Percentiles rank a stretch among this genome's conserved stretches.
phyloP scores from a whole-genome alignment of 92 coral and sea anemone species.

The Plumapathes pennacea region DNA sequence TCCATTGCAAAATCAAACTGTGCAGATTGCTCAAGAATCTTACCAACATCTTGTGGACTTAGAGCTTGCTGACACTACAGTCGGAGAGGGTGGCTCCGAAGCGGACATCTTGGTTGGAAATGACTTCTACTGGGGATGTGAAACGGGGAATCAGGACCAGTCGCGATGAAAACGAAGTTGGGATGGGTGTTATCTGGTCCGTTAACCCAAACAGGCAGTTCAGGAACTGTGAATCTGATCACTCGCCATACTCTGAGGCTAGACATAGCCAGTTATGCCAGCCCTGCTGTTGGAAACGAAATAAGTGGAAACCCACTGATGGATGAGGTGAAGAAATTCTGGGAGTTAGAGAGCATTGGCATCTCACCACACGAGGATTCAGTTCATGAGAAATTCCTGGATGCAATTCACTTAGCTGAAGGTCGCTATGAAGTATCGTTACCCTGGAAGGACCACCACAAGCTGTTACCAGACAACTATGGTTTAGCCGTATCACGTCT shows the following conservation, averaged over 20 bases:
- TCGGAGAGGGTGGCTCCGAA: not conserved
- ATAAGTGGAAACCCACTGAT: too few relatives aligned
- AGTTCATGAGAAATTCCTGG: slow-evolving; percentile 28
- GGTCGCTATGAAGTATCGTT: slow-evolving; percentile 23
- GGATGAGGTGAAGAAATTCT: too few relatives aligned
- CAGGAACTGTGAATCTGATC: not conserved
- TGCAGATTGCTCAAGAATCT: not conserved
- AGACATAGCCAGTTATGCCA: not conserved
- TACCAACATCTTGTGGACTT: not conserved
- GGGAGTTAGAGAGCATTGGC: slow-evolving; percentile 22
- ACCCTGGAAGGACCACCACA: slow-evolving; percentile 38
- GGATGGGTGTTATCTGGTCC: slow-evolving; percentile 58
- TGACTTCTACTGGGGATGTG: slow-evolving; percentile 19
- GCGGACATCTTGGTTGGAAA: slow-evolving; percentile 20
- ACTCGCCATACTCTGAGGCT: not conserved
- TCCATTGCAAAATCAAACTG: slow-evolving; percentile 12
- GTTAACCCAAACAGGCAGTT: too few relatives aligned
- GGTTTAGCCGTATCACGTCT: slow-evolving; percentile 21
- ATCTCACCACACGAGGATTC: slow-evolving; percentile 10
- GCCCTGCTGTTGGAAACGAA: too few relatives aligned
- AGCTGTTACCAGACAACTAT: slow-evolving; percentile 30
- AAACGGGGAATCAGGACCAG: slow-evolving; percentile 22
- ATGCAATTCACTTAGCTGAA: slow-evolving; percentile 3
- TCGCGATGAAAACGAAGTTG: slow-evolving; percentile 29
- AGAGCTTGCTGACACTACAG: slow-evolving; percentile 9